Evolutionary conservation across 2,888 invertebrate species (phyloP), one percentile per base, ranked within the genome.

Genomic region (Cenopis cana): DNA sequence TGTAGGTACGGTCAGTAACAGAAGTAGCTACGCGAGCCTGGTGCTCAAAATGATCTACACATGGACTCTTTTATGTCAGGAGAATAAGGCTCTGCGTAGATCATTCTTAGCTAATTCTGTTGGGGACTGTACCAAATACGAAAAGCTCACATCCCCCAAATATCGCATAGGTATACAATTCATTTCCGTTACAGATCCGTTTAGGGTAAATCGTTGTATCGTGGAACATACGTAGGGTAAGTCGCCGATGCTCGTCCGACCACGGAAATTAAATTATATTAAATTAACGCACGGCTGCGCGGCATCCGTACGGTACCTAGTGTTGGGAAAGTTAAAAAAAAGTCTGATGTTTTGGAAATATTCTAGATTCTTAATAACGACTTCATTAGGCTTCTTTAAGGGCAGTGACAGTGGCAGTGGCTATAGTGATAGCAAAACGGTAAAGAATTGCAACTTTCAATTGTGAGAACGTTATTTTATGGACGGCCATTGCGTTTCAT

Each of bases 241-340:
- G 10, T 55, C 55, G 20, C 29, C 33, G 49, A 61, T 55, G 55
- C 46, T n/a, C 61, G 14, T 46, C 69, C 62, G 49, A 17, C 49
- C 56, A 56, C 50, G 56, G 36, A 56, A 56, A 62, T 62, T 56
- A 69, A 56, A 62, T 69, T 69, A 10, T 69, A 69, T 69, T 62
- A 69, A 69, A 56, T 69, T 62, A 56, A 62, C 69, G 56, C 56
- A 56, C 49, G 62, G 33, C 52, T 29, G 46, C 24, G 54, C 60
- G n/a, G 10, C 6, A 33, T 61, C 56, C 36, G 18, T 38, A 56
- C 24, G 24, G 24, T 24, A n/a, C n/a, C n/a, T n/a, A 24, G 69
- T 49, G 62, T 49, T 49, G 62, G 36, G 46, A n/a, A 14, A 17
- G 4, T 33, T 33, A 24, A 4, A 24, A 3, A 24, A 4, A n/a